Evolutionary conservation across 2,888 invertebrate species (phyloP).

Genomic region (Caenorhabditis japonica): DNA sequence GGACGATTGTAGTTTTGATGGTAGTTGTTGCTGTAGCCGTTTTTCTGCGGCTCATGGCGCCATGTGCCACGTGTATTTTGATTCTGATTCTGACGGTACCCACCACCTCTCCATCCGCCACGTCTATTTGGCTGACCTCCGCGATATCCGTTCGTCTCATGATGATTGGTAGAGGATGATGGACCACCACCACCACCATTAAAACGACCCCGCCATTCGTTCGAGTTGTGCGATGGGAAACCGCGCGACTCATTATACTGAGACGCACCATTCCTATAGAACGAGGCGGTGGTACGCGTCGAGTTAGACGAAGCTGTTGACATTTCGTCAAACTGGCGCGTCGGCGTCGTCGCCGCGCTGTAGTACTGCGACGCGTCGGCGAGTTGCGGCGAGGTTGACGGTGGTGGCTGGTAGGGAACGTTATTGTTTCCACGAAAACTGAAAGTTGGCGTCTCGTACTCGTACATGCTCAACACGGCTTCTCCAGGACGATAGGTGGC

Average conservation of each 20-base stretch:
- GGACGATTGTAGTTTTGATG: background rate
- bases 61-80: constrained; percentile 2
- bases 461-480: constrained; percentile 18
- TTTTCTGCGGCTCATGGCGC: constrained; percentile 1
- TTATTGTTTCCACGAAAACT: constrained; percentile 19
- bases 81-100: background rate
- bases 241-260: constrained; percentile 22
- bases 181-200: constrained; percentile 5
- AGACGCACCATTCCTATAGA: constrained; percentile 10
- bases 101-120: constrained; percentile 10
- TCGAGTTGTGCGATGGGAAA: constrained; percentile 16
- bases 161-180: constrained; percentile 12
- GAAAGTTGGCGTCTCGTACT: constrained; percentile 17
- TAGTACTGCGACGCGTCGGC: background rate
- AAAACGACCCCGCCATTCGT: constrained; percentile 34
- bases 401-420: background rate
- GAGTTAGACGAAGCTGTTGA: constrained; percentile 28
- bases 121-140: background rate
- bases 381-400: constrained; percentile 9
- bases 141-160: constrained; percentile 9
- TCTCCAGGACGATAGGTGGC: constrained; percentile 66
- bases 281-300: constrained; percentile 19
- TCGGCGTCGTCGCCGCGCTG: constrained; percentile 13
- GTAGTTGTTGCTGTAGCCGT: background rate
- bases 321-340: constrained; percentile 23